phyloP scores from a whole-genome alignment of 2,113 vertebrate genomes.

The Upupa epops region DNA sequence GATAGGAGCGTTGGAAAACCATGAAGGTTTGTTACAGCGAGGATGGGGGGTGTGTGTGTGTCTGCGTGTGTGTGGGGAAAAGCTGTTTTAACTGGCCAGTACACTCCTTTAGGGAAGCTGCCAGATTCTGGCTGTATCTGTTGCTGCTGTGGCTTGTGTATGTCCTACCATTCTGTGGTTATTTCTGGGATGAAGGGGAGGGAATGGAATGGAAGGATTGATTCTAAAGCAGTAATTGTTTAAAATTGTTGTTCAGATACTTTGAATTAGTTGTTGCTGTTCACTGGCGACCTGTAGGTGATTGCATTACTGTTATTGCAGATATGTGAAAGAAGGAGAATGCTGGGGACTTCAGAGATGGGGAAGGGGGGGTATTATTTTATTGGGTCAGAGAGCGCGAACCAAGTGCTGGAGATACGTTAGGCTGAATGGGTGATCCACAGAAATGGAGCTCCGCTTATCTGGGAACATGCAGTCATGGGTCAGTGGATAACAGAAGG shows the following conservation, averaged over 20 bases:
- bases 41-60: no score
- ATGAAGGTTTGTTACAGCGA: conserved; percentile 27
- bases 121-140: conserved; percentile 62
- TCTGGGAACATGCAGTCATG: conserved; percentile 43
- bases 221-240: background rate
- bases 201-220: background rate
- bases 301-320: conserved; percentile 34
- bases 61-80: background rate
- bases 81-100: conserved; percentile 46
- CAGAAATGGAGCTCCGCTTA: conserved; percentile 24
- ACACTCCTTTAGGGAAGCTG: conserved; percentile 46
- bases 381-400: conserved; percentile 36
- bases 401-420: conserved; percentile 38
- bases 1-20: conserved; percentile 17
- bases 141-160: conserved; percentile 42
- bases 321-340: conserved; percentile 28
- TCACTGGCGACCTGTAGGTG: conserved; percentile 10
- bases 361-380: conserved; percentile 1
- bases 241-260: conserved; percentile 45
- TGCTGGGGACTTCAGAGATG: conserved; percentile 23
- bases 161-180: background rate
- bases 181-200: background rate
- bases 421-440: conserved; percentile 43
- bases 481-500: conserved; percentile 47
- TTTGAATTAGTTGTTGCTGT: conserved; percentile 67